These are phyloP conservation scores for Mongoloraphidia duomilia DNA, from an alignment of 2,888 invertebrate genomes.

Conservation along the genomic window DNA sequence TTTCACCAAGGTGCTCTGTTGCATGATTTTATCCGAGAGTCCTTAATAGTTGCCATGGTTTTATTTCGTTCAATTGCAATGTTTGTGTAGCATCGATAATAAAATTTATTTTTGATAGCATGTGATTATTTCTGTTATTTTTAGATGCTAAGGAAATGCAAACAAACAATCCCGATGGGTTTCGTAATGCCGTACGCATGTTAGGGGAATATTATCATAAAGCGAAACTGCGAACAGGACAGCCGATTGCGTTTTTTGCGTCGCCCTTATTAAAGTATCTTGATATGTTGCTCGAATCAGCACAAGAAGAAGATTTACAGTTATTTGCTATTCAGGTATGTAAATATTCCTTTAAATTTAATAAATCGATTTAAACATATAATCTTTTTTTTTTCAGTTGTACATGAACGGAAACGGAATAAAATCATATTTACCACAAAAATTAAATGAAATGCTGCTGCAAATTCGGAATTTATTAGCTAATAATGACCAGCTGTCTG, in stretches of 20 bases:
- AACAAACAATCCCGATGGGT: slow-evolving; percentile 18
- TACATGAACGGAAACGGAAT: slow-evolving; percentile 25
- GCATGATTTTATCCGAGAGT: too few species aligned
- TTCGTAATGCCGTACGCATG: slow-evolving; percentile 27
- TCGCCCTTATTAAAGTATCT: slow-evolving; percentile 27
- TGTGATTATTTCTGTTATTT: slow-evolving; percentile 1
- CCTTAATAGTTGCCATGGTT: too few species aligned
- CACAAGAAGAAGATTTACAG: slow-evolving; percentile 26
- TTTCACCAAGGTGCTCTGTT: too few species aligned
- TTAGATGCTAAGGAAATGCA: slow-evolving; percentile 16
- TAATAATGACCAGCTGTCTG: slow-evolving; percentile 22
- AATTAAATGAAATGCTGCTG: slow-evolving; percentile 24
- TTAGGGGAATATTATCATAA: slow-evolving; percentile 27
- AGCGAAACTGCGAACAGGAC: slow-evolving; percentile 20
- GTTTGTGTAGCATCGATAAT: neutral
- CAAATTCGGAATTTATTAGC: slow-evolving; percentile 24
- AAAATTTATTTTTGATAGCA: neutral
- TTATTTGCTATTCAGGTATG: slow-evolving; percentile 28
- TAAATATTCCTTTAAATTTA: neutral
- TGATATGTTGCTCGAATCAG: slow-evolving; percentile 27
- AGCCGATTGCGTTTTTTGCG: slow-evolving; percentile 19
- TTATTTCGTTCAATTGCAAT: too few species aligned
- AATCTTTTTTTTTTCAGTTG: slow-evolving; percentile 22
- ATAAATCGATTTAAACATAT: slow-evolving; percentile 1
- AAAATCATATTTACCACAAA: slow-evolving; percentile 18